phyloP scores from a whole-genome alignment of 1,140 invertebrate genomes.

The Hylaeus volcanicus region DNA sequence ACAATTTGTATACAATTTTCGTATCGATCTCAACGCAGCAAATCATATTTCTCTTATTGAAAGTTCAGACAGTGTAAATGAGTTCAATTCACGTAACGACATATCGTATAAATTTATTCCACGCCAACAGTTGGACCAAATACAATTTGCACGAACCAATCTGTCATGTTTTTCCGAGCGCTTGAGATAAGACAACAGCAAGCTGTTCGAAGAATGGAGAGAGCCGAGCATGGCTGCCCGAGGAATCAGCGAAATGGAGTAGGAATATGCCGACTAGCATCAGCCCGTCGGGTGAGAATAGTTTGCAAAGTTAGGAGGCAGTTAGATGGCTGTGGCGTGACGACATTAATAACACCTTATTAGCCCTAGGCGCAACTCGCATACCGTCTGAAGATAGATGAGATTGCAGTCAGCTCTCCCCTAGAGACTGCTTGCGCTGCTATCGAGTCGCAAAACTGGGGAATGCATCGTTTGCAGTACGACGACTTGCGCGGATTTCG shows the following conservation, averaged over 20 bases:
- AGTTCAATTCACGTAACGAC: too few relatives aligned
- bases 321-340: constrained; percentile 65
- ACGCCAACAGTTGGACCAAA: too few relatives aligned
- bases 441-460: constrained; percentile 35
- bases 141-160: background rate
- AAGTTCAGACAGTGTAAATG: too few relatives aligned
- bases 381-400: constrained; percentile 63
- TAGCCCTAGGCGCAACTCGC: constrained; percentile 61
- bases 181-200: constrained; percentile 15
- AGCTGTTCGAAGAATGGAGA: constrained; percentile 12
- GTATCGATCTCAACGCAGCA: too few relatives aligned
- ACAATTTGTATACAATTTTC: too few relatives aligned
- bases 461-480: constrained; percentile 34
- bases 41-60: too few relatives aligned
- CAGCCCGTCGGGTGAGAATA: constrained; percentile 55
- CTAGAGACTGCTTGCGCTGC: constrained; percentile 19
- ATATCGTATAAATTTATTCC: too few relatives aligned
- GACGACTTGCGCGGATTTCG: constrained; percentile 39
- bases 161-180: background rate
- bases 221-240: constrained; percentile 5
- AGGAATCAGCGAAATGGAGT: constrained; percentile 51
- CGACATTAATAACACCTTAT: constrained; percentile 71
- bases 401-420: constrained; percentile 55
- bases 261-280: constrained; percentile 42
- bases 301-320: constrained; percentile 66